These are phyloP conservation scores for Caenorhabditis imperialis DNA, from an alignment of 2,888 invertebrate genomes.

Conservation along the genomic window DNA sequence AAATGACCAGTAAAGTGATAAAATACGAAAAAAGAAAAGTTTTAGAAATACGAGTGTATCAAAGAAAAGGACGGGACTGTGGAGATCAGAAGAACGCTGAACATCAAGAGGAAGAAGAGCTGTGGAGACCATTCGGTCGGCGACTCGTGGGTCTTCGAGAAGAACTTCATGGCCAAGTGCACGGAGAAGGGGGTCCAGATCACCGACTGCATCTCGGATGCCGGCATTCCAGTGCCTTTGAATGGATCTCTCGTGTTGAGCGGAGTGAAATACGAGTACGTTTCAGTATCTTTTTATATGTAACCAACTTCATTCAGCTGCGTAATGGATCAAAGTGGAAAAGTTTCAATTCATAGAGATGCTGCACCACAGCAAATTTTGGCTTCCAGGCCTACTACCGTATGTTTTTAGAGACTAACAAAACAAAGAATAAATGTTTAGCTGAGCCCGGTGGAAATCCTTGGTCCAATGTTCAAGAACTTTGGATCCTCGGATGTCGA, in stretches of 20 bases:
- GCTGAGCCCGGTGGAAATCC: constrained; percentile 60
- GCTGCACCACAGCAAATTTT: constrained; percentile 33
- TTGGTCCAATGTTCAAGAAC: constrained; percentile 63
- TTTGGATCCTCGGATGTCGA: constrained; percentile 33
- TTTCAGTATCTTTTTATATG: neutral
- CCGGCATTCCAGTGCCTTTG: constrained; percentile 59
- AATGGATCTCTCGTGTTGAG: constrained; percentile 56
- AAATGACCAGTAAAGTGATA: neutral
- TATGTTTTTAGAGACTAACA: constrained; percentile 4
- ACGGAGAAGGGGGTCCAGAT: constrained; percentile 58
- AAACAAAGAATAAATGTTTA: constrained; percentile 17
- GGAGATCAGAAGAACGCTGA: constrained; percentile 60
- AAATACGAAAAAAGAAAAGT: constrained; percentile 3
- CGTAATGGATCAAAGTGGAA: constrained; percentile 47
- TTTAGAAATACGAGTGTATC: constrained; percentile 65
- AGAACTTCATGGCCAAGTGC: constrained; percentile 65
- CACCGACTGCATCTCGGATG: constrained; percentile 64
- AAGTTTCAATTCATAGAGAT: constrained; percentile 50
- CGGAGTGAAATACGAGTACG: constrained; percentile 58
- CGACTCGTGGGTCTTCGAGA: constrained; percentile 62
- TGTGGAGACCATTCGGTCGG: constrained; percentile 64
- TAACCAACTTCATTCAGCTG: constrained; percentile 42
- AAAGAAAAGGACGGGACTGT: constrained; percentile 59
- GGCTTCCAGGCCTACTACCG: constrained; percentile 33
- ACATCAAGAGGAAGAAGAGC: constrained; percentile 55